Conservation (phyloP, 2,888 invertebrate species). For the Bellardia bayeri region DNA sequence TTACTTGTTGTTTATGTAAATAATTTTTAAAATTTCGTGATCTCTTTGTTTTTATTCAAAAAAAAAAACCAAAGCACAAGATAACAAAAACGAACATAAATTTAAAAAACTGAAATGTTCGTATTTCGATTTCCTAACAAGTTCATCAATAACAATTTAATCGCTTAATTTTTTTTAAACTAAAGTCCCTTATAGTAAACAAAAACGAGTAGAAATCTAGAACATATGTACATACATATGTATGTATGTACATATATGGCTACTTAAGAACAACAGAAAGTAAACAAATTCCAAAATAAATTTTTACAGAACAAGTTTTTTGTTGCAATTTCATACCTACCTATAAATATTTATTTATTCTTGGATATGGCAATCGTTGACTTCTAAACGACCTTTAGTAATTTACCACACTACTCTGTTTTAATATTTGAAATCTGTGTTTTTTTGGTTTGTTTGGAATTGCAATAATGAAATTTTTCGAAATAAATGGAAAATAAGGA, state of each 20-base stretch:
- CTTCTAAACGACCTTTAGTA: conserved; percentile 66
- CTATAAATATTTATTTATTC: conserved; percentile 30
- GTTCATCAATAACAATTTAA: background rate
- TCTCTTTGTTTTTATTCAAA: background rate
- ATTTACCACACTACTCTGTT: background rate
- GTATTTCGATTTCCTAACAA: conserved; percentile 6
- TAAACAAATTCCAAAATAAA: conserved; percentile 1
- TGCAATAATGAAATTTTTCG: conserved; percentile 19
- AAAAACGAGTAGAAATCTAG: background rate
- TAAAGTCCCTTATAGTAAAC: background rate
- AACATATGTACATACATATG: background rate
- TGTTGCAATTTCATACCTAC: conserved; percentile 42
- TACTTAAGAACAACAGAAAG: background rate
- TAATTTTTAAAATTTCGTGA: background rate
- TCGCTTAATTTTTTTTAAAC: background rate
- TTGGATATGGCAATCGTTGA: conserved; percentile 38
- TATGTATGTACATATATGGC: background rate
- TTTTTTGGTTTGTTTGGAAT: conserved; percentile 22
- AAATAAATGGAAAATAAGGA: conserved; percentile 5
- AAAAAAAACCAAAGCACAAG: background rate
- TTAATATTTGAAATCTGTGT: conserved; percentile 31
- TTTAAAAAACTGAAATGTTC: background rate
- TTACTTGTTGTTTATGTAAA: background rate
- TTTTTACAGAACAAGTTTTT: background rate
- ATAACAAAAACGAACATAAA: conserved; percentile 2